Base-by-base conservation (phyloP, 1,140 invertebrate species). In the Trissolcus basalis region DNA sequence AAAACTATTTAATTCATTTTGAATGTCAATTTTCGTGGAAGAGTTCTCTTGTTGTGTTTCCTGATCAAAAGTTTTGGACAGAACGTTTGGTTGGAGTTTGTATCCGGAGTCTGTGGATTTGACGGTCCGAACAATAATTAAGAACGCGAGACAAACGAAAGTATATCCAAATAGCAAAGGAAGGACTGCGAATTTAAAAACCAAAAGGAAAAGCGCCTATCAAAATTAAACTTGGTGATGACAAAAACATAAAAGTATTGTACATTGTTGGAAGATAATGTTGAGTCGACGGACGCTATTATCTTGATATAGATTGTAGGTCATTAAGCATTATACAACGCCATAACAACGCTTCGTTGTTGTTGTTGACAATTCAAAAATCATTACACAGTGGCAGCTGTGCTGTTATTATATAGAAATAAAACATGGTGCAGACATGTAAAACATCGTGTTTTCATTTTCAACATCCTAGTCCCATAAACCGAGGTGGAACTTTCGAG, bases 401-500 rank as follows among this genome's bases (percentile, higher is more conserved):
- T 78, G 77, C 74, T 70, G 76, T 78, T 78, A n/a, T n/a, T n/a
- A 27, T 27, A 72, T 80, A 54, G 80, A 81, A 80, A 79, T 81
- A 75, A 77, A 70, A 67, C 63, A 67, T 61, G 64, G 16, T 73
- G 49, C 58, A 77, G 36, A 71, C 65, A 65, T 60, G 76, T 69
- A 70, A 43, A 9, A n/a, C 36, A 59, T 13, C 59, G 51, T 63
- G 15, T 61, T 63, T 55, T 73, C 41, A 6, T 41, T n/a, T n/a
- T 13, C 19, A 8, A 41, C 45, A n/a, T 16, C 43, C 36, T 27
- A 36, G 12, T 44, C 19, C 19, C 9, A 0, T 3, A 3, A 39
- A 39, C 2, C 9, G 9, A 39, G n/a, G 3, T 9, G 9, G 6
- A 27, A 27, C 19, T 27, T 27, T 27, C 19, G 19, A 27, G n/a